Evolutionary conservation across 2,888 invertebrate genomes (phyloP), one percentile per base, ranked within the genome.

Genomic region (Ectemnius continuus): DNA sequence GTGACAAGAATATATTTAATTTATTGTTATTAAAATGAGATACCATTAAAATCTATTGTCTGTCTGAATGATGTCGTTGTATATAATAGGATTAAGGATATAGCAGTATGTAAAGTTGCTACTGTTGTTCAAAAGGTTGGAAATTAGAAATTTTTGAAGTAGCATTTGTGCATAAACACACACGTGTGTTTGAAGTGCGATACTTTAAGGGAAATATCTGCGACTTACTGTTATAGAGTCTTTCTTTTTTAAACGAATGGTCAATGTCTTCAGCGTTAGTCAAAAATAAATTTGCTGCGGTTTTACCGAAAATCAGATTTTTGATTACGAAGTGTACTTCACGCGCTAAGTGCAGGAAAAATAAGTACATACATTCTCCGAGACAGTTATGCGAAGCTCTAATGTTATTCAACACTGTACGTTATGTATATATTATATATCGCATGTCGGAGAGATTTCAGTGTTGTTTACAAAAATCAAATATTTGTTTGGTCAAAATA

Each of bases 21-120:
- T 90, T 88, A 90, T 88, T 89, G 87, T 87, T 86, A 82, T 81
- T 78, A 80, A 83, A 82, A 82, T 74, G 66, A 36, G 36, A 75
- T 83, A 80, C 80, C 78, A 81, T 80, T 82, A 80, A 85, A 87
- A 85, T 77, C 66, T 84, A 79, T 82, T 88, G n/a, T 52, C 80
- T 86, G 84, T 84, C 83, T 83, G 82, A 86, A 86, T 85, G 86
- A 85, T 89, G 88, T 89, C 87, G 87, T 88, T 90, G 90, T 90
- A 90, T 84, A 89, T 90, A 90, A 88, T 89, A 89, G 87, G 82
- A 83, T 79, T 87, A 85, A 88, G 83, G 78, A 64, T 70, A 80
- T 85, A 84, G 84, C 76, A 73, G 79, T 85, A 86, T 78, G 82
- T 81, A 80, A 79, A 86, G 78, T 75, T 84, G 84, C 82, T 84